Base-by-base conservation (phyloP, 2,113 vertebrate species). In the Macquaria australasica region DNA sequence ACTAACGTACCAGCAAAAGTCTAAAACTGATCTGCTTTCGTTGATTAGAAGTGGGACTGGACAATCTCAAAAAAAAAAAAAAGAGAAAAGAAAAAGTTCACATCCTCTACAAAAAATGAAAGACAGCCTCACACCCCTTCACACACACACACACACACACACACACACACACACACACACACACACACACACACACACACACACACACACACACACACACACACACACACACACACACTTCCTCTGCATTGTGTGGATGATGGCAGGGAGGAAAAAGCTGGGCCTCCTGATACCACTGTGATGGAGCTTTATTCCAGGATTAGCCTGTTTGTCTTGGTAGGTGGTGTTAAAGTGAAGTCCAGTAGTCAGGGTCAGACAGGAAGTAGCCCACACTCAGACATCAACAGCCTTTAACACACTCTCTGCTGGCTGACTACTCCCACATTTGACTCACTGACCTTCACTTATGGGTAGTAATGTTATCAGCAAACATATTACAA, bases 211-310 rank as follows among this genome's bases (percentile, higher is more conserved):
- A 78, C 60, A 79, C 58, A 82, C 60, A 89, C 37, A 80, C 72
- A 78, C 60, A 79, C 58, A 82, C 60, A 89, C 50, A 50, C 70
- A 66, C 5, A 79, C 67, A 78, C 68, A 88, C 85, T 93, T 95
- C 94, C 94, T 94, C 16, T 92, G 86, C 62, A 91, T 95, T 95
- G 93, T 94, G 77, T 28, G 55, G 83, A 86, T 68, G 58, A 73
- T 53, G 80, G 50, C 76, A 66, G 83, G 72, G 80, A 95, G 95
- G 95, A 96, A 95, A 92, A 85, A 90, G 88, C 94, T 94, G 94
- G 70, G 51, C 50, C 9, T 87, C 79, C 86, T 91, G 94, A 96
- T 94, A 94, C 89, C 4, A 71, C 76, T 43, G 74, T 81, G 83
- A 58, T n/a, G 78, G 81, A 79, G 88, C 85, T 64, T 68, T 70